phyloP scores from a whole-genome alignment of 1,140 invertebrate species.

The Drosophila simulans region DNA sequence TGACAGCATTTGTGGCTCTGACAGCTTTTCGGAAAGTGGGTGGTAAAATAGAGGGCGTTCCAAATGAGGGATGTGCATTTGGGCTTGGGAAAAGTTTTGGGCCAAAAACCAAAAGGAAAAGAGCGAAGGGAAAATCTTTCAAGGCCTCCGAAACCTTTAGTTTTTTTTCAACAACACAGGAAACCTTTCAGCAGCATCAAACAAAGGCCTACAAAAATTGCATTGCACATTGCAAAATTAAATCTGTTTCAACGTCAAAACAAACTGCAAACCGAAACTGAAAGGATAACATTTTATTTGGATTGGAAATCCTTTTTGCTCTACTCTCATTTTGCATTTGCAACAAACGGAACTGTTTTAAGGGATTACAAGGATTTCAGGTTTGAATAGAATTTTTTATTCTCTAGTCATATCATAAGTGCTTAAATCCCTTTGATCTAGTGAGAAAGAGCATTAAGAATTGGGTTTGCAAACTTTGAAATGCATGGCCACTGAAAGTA shows the following conservation, averaged over 20 bases:
- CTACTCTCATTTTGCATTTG: constrained; percentile 5
- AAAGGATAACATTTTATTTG: constrained; percentile 3
- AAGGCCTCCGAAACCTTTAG: neutral
- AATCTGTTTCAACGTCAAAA: neutral
- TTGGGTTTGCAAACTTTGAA: neutral
- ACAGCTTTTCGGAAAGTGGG: constrained; percentile 6
- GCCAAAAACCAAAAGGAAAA: neutral
- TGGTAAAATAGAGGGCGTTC: neutral
- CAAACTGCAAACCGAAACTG: constrained; percentile 3
- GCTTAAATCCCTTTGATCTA: neutral
- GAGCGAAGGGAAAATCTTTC: constrained; percentile 8
- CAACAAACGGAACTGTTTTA: constrained; percentile 24
- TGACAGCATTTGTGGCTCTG: constrained; percentile 28
- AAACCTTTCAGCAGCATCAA: neutral
- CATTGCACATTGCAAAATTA: constrained; percentile 3
- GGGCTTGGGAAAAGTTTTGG: constrained; percentile 14
- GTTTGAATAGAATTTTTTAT: neutral
- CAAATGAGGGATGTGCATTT: constrained; percentile 42
- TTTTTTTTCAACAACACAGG: neutral
- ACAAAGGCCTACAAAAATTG: neutral
- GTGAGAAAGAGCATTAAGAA: neutral
- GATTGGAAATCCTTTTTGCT: constrained; percentile 3
- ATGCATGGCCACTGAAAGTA: too few species aligned
- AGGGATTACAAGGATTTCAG: constrained; percentile 21
- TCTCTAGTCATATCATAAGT: neutral